Evolutionary conservation across 2,797 vertebrate genomes (phyloP), one percentile per base, ranked within the genome.

Genomic region (Xyrichtys novacula): DNA sequence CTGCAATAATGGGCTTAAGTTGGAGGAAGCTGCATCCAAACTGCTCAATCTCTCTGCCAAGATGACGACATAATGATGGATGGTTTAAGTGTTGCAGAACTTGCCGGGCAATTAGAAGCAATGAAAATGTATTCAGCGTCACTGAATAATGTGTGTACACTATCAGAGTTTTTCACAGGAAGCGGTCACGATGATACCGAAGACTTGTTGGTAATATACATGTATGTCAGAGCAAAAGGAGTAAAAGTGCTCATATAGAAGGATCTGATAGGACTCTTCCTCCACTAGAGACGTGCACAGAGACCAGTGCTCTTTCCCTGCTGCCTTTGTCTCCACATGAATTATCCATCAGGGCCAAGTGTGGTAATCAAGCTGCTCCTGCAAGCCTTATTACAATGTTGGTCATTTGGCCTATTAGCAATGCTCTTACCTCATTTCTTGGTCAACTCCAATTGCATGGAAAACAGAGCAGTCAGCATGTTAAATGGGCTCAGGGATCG

Each of bases 361-460:
- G 76, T 91, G 87, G 88, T 91, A 91, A 90, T 92, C 88, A 88
- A 91, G 88, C 86, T 84, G 80, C 80, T 65, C 74, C 76, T 34
- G 85, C 86, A 82, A 88, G 75, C 84, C 83, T 77, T 71, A 78
- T 89, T 86, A 87, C 89, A 89, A 80, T 71, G 84, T 81, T 84
- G 80, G 85, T 86, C 90, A 88, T 89, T 90, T 91, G 87, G 85
- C 83, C 85, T 85, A 88, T 89, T 91, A 88, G 88, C 85, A 61
- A 81, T 74, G 82, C 84, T 79, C 87, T 91, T 93, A 93, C 92
- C 89, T 94, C 90, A 93, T 92, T 91, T 85, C 87, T 91, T 89
- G 82, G 83, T 91, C 90, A 84, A 91, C 88, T 91, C 90, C 80
- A 87, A 84, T 92, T 92, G 88, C 91, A 91, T 84, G 87, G 87